Percentiles rank a stretch among this genome's conserved stretches.
These are phyloP conservation scores for Campylorhamphus procurvoides DNA, from an alignment of 2,113 vertebrate genomes.

Conservation along the genomic window DNA sequence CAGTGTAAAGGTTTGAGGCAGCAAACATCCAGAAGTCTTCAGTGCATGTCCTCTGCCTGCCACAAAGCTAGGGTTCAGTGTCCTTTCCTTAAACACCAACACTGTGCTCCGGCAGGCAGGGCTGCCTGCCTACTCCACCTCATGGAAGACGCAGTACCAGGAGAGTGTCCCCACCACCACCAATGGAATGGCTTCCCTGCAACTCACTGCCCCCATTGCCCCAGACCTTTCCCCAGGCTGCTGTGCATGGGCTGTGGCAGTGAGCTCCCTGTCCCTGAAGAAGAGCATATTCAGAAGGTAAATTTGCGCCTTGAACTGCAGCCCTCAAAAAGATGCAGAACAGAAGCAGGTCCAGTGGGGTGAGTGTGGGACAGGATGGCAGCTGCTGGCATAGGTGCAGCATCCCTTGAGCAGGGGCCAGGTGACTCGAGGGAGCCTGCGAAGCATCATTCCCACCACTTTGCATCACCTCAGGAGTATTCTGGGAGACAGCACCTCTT, in stretches of 20 bases:
- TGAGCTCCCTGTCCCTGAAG: neutral
- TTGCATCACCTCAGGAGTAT: neutral
- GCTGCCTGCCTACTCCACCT: neutral
- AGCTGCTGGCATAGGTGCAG: neutral
- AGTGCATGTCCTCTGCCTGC: neutral
- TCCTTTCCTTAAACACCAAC: neutral
- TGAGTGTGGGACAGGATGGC: neutral
- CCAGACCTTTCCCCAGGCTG: neutral
- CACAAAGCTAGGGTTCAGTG: neutral
- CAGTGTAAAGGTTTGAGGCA: neutral
- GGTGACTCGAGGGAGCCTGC: rapidly evolving
- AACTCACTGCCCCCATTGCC: rapidly evolving
- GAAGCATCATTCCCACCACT: neutral
- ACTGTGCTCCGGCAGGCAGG: neutral
- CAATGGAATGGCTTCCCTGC: neutral
- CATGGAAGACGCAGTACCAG: neutral
- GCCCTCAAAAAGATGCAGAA: neutral
- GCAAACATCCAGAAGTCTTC: neutral
- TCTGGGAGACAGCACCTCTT: neutral
- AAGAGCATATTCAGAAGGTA: neutral
- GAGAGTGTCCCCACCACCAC: rapidly evolving
- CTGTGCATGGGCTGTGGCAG: neutral
- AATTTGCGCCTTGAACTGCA: neutral
- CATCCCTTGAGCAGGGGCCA: neutral
- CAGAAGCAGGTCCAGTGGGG: neutral